Evolutionary conservation across 2,797 vertebrate genomes (phyloP), one percentile per base, ranked within the genome.

Genomic region (Acipenser oxyrinchus): DNA sequence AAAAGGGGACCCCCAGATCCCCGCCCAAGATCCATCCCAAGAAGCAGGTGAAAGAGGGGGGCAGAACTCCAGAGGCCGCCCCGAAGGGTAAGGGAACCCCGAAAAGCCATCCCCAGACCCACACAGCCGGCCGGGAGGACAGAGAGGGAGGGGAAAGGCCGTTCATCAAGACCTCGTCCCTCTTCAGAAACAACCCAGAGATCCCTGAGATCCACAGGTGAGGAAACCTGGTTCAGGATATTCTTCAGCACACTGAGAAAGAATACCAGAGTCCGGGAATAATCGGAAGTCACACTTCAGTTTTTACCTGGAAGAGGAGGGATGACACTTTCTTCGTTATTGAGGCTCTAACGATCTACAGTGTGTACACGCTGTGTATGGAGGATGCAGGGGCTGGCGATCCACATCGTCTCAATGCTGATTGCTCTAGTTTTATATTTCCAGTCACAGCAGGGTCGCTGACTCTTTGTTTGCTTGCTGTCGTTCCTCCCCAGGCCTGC

Each of bases 111-210:
- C 68, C 62, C 53, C 73, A 71, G 68, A 61, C 10, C 11, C 48
- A 4, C 6, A 48, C 8, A 52, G 18, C 60, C 23, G 11, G 13
- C n/a, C 7, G 49, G 61, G 71, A 67, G 49, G 62, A 57, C 18
- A 49, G 64, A 64, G 69, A 62, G 9, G 67, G 49, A 49, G 82
- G 72, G 49, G 81, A 64, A 49, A 82, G 74, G 69, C 72, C 76
- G 3, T 75, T 79, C 53, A 10, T 95, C 65, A 97, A 93, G 84
- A 99, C 95, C 0, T 99, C 96, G 0, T 96, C 93, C 8, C 81
- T 99, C 68, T 99, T 98, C 78, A 95, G 81, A 80, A 93, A 98
- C 85, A 98, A 99, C 74, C 96, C 96, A 0, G 90, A 94, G 7
- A 92, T 98, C 70, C 95, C 93, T 0, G 80, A 89, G 37, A 82